A percentile compares a stretch with the other conserved stretches of the same genome.
Evolutionary conservation across 2,888 invertebrate genomes (phyloP).

Genomic region (Ecliptopera silaceata): DNA sequence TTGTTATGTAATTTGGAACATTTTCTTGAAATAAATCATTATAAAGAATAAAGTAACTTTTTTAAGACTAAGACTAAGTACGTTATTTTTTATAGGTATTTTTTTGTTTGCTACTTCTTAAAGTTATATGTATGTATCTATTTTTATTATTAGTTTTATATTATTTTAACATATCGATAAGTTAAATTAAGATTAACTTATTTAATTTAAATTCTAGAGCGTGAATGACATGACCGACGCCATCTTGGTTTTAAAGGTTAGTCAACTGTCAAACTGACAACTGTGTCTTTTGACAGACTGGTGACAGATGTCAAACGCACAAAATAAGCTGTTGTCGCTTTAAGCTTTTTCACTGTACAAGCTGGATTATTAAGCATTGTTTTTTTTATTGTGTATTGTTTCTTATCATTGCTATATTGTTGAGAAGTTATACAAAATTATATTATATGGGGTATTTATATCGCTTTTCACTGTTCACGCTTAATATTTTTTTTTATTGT

Average conservation of each 20-base stretch:
- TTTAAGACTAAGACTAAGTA: too few species aligned
- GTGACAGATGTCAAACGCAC: constrained; percentile 46
- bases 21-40: too few species aligned
- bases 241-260: constrained; percentile 76
- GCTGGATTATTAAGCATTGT: constrained; percentile 1
- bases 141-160: neutral
- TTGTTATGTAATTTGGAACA: too few species aligned
- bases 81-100: neutral
- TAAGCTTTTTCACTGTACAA: constrained; percentile 14
- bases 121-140: neutral
- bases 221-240: constrained; percentile 72
- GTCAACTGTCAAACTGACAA: constrained; percentile 63
- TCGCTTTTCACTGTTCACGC: constrained; percentile 16
- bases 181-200: constrained; percentile 29
- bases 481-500: neutral
- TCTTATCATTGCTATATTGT: neutral
- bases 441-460: neutral
- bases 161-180: constrained; percentile 1
- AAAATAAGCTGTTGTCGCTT: constrained; percentile 11
- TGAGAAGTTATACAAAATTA: neutral
- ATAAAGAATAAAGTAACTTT: too few species aligned
- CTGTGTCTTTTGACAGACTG: constrained; percentile 34
- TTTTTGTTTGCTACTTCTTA: constrained; percentile 24
- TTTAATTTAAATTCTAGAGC: constrained; percentile 72
- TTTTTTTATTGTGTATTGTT: constrained; percentile 2